phyloP scores from a whole-genome alignment of 2,888 invertebrate species.

The Endotricha flammealis region DNA sequence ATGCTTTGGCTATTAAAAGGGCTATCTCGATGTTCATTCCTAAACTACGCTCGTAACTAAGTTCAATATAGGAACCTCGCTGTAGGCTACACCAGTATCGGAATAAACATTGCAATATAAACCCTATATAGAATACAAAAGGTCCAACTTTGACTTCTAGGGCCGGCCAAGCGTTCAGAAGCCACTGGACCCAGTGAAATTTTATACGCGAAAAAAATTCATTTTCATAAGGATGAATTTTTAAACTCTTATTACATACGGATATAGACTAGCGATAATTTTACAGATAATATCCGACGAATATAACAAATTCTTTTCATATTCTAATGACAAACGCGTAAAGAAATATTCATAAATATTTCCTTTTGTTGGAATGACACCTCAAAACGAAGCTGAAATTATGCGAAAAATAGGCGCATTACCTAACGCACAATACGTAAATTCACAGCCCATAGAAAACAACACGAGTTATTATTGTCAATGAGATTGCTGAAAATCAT shows the following conservation, averaged over 20 bases:
- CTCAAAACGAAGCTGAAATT: no score
- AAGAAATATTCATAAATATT: no score
- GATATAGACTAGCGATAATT: no score
- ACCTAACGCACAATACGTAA: no score
- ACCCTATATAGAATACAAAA: constrained; percentile 20
- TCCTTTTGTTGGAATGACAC: no score
- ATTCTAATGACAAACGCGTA: no score
- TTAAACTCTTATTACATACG: background rate
- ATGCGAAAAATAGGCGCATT: no score
- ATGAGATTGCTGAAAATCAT: no score
- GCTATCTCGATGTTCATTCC: constrained; percentile 40
- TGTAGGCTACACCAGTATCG: constrained; percentile 32
- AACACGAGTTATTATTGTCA: no score
- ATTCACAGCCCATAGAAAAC: no score
- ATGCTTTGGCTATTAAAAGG: constrained; percentile 74
- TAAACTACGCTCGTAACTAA: constrained; percentile 25
- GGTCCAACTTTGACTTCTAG: constrained; percentile 4
- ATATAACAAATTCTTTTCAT: no score
- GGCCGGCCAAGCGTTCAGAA: background rate
- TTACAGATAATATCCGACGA: no score
- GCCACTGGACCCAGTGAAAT: constrained; percentile 12
- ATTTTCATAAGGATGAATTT: constrained; percentile 4
- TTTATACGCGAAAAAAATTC: constrained; percentile 1
- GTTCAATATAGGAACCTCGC: constrained; percentile 46
- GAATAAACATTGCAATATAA: constrained; percentile 29